phyloP scores from a whole-genome alignment of 1,140 invertebrate genomes.

The Trichonephila clavipes region DNA sequence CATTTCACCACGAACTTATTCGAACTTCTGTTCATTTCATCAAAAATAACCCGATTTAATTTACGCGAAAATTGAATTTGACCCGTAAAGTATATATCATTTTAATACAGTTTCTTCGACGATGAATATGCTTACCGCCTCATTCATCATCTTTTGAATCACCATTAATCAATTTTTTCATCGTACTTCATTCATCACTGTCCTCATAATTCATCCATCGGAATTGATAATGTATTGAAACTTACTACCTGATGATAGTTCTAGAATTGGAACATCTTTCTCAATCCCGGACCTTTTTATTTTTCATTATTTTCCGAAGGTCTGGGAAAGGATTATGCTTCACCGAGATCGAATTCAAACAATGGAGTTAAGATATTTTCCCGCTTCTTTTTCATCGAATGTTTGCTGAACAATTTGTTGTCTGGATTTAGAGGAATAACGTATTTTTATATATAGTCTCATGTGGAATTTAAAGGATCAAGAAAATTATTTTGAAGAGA shows the following conservation, averaged over 20 bases:
- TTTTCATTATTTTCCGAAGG: background rate
- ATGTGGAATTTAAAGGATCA: too few species aligned
- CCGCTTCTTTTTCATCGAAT: background rate
- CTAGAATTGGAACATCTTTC: background rate
- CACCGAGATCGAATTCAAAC: background rate
- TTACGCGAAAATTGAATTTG: background rate
- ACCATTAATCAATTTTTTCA: conserved; percentile 31
- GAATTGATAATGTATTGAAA: conserved; percentile 13
- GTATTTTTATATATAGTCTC: too few species aligned
- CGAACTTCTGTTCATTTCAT: too few species aligned
- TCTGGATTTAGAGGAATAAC: too few species aligned
- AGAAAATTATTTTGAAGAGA: too few species aligned
- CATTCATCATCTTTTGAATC: background rate
- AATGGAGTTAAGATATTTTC: background rate
- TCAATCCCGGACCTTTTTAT: background rate
- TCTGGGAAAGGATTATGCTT: background rate
- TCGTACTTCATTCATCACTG: conserved; percentile 13
- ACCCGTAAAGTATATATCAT: conserved; percentile 19
- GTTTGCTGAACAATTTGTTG: background rate
- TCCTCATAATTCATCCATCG: conserved; percentile 34
- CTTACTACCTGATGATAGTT: background rate
- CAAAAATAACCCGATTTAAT: conserved; percentile 11
- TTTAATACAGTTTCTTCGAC: background rate
- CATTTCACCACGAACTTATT: too few species aligned
- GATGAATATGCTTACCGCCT: background rate